Percentiles rank a stretch among this genome's conserved stretches.
These are phyloP conservation scores for Benthosema pterotum DNA, from an alignment of 2,797 vertebrate genomes.

Conservation along the genomic window DNA sequence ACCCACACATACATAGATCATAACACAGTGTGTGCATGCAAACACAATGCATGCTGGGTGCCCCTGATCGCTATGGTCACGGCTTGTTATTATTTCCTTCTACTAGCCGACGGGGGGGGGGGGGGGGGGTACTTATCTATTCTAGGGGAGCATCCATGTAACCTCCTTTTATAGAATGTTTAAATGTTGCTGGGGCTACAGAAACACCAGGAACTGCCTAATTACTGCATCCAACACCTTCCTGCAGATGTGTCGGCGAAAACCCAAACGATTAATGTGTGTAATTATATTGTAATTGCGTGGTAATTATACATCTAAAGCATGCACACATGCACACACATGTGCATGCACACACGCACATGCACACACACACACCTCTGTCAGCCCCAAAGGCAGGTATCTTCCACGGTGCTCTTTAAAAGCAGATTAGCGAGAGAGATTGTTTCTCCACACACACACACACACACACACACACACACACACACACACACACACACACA, in stretches of 20 bases:
- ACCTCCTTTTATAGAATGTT: slow-evolving; percentile 63
- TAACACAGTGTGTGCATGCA: no score
- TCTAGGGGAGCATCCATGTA: slow-evolving; percentile 63
- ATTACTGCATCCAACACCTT: slow-evolving; percentile 69
- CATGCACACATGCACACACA: slow-evolving; percentile 43
- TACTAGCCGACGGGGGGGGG: slow-evolving; percentile 62
- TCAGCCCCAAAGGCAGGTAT: slow-evolving; percentile 59
- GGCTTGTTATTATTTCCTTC: slow-evolving; percentile 77
- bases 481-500: no score
- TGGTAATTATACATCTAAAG: slow-evolving; percentile 74
- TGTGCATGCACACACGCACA: neutral
- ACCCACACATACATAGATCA: no score
- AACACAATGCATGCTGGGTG: no score
- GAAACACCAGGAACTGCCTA: slow-evolving; percentile 64
- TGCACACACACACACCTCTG: slow-evolving; percentile 42
- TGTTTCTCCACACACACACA: slow-evolving; percentile 60
- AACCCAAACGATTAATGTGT: slow-evolving; percentile 72
- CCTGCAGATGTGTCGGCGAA: slow-evolving; percentile 54
- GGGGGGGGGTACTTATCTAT: slow-evolving; percentile 76
- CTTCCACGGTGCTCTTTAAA: slow-evolving; percentile 46
- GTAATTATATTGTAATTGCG: slow-evolving; percentile 78
- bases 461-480: no score
- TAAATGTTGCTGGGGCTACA: slow-evolving; percentile 58
- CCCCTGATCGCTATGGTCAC: slow-evolving; percentile 35
- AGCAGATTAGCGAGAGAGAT: slow-evolving; percentile 70